A percentile compares a stretch with the other conserved stretches of the same genome.
These are phyloP conservation scores for Lophura nycthemera DNA, from an alignment of 2,113 vertebrate species.

Conservation along the genomic window DNA sequence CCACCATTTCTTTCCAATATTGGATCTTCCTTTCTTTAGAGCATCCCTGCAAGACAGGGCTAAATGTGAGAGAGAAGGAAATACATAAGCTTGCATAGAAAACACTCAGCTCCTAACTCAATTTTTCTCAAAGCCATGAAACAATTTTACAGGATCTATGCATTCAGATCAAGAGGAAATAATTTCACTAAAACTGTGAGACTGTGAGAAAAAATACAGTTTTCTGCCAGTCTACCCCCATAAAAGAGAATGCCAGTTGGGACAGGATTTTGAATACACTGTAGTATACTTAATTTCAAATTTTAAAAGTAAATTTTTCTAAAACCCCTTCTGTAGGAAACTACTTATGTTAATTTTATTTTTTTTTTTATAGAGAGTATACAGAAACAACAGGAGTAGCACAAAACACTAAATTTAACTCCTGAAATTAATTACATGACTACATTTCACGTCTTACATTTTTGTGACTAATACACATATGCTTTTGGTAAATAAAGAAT, in stretches of 20 bases:
- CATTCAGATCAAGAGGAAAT: not conserved
- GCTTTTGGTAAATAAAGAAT: not conserved
- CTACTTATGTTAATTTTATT: accelerated
- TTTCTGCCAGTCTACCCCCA: not conserved
- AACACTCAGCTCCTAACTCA: not conserved
- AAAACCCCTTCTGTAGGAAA: not conserved
- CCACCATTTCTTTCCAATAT: not conserved
- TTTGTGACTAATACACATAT: not conserved
- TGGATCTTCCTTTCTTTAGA: not conserved
- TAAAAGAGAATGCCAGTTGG: not conserved
- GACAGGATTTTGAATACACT: not conserved
- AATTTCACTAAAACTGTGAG: not conserved
- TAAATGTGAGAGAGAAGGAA: not conserved
- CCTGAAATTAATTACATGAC: not conserved
- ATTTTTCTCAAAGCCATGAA: not conserved
- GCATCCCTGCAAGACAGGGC: not conserved
- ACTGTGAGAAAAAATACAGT: not conserved
- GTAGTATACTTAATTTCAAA: not conserved
- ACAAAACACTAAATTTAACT: not conserved
- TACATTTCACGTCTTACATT: not conserved
- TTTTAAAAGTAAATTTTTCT: not conserved
- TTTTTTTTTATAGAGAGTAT: not conserved
- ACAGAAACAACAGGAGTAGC: not conserved
- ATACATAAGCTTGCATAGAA: not conserved
- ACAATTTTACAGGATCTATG: not conserved